Base-by-base conservation (phyloP, 1,140 invertebrate genomes). In the Druon quercuslanigerum region DNA sequence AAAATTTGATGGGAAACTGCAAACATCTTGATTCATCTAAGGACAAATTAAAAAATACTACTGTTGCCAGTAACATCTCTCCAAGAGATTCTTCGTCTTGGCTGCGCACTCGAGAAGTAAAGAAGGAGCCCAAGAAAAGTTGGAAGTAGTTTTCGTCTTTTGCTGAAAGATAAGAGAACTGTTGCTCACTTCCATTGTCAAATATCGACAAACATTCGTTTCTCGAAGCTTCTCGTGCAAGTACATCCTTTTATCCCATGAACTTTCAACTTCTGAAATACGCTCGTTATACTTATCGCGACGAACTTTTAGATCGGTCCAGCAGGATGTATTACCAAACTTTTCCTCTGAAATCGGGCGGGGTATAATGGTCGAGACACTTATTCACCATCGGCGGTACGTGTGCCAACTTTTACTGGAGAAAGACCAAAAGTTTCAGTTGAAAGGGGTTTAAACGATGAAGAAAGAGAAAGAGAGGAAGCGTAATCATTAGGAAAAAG, bases 341-440 rank as follows among this genome's bases (percentile, higher is more conserved):
- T 88, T 87, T 83, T 73, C 66, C 75, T 20, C 72, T 12, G 25
- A 51, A 78, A 50, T 72, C 74, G 72, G 78, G 72, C 81, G 74
- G 56, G 82, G 81, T 86, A 88, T 89, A 90, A 90, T 89, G 81
- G 87, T 77, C 81, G 75, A 79, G 87, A 84, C 87, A 87, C 89
- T 89, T 89, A 90, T 90, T 89, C 87, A 84, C 75, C 82, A 85
- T 87, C 83, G 85, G 74, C 72, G 46, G 79, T 77, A 84, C 85
- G 89, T 85, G 87, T 86, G 88, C 86, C 87, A 90, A 90, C 84
- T 90, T 90, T 89, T 83, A 79, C 86, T 87, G 88, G 87, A 89
- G 79, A 74, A 84, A 79, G 85, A 88, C 88, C 88, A 88, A 89
- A 90, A 89, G 87, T 89, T 90, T 86, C 80, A 75, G 56, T 71